phyloP scores from a whole-genome alignment of 2,888 invertebrate genomes.

The Epinotia nisella region DNA sequence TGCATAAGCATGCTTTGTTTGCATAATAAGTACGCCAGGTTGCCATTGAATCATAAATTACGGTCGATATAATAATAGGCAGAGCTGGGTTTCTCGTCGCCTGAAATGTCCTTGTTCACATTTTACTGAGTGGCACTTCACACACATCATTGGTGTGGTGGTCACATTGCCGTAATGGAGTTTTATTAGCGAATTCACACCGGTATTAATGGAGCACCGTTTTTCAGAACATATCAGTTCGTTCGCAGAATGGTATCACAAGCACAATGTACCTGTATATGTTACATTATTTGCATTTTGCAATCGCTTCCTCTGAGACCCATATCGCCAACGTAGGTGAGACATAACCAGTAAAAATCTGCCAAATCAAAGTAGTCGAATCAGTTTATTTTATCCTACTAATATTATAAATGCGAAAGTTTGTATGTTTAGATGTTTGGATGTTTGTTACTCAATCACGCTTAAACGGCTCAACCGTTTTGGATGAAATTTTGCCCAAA shows the following conservation, averaged over 20 bases:
- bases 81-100: not conserved
- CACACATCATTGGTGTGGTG: slow-evolving; percentile 30
- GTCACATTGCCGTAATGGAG: slow-evolving; percentile 37
- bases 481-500: too few relatives aligned
- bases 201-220: slow-evolving; percentile 22
- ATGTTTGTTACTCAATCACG: too few relatives aligned
- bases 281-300: not conserved
- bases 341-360: not conserved
- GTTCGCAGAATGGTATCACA: slow-evolving; percentile 7
- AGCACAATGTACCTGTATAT: not conserved
- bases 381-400: too few relatives aligned
- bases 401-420: too few relatives aligned
- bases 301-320: slow-evolving; percentile 11
- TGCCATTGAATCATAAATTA: not conserved
- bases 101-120: slow-evolving; percentile 31
- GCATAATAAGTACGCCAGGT: not conserved
- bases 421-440: too few relatives aligned
- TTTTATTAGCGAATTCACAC: slow-evolving; percentile 34
- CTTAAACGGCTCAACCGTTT: too few relatives aligned
- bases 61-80: not conserved
- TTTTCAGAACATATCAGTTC: slow-evolving; percentile 25
- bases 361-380: not conserved
- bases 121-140: slow-evolving; percentile 26
- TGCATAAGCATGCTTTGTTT: not conserved
- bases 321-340: not conserved